Evolutionary conservation across 2,797 vertebrate genomes (phyloP), one percentile per base, ranked within the genome.

Genomic region (Nasua narica): DNA sequence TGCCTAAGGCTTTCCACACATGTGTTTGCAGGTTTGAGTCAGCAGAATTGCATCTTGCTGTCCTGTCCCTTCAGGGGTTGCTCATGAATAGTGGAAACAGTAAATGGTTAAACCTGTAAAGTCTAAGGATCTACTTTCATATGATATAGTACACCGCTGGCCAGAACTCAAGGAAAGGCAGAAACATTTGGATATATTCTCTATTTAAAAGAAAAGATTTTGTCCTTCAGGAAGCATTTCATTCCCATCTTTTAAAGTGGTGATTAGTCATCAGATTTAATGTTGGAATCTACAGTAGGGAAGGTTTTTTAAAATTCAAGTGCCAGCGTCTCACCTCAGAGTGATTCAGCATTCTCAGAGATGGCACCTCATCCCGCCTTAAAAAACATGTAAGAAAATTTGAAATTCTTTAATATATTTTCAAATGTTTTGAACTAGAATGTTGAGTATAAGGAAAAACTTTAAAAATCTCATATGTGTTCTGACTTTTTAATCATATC

Each of bases 281-380:
- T 7, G 2, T 48, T 83, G 70, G 54, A 95, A 76, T 90, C 37
- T 27, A 72, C 15, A 84, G 35, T 76, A 58, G 43, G 65, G 77
- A 94, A 94, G 15, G 70, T 87, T 83, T 87, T 87, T 94, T 50
- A 74, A 62, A 97, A 86, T 90, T 84, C 1, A 87, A 2, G 15
- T 69, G 43, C 43, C 25, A 90, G 0, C 69, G 25, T 72, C n/a
- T 95, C 16, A 82, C n/a, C 52, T 92, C 52, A 87, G 27, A 35
- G 27, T 72, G 69, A 87, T 56, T 90, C 14, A 78, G 19, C 70
- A 18, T 85, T 87, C 50, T 88, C 81, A 87, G 70, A 88, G 40
- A 21, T 70, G 37, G 32, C 32, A 78, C 77, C 58, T 91, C 16
- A 56, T 79, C 40, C 19, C 90, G 56, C 43, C 27, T 70, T 87